Conservation (phyloP, 2,113 vertebrate genomes). For the Eulacestoma nigropectus region DNA sequence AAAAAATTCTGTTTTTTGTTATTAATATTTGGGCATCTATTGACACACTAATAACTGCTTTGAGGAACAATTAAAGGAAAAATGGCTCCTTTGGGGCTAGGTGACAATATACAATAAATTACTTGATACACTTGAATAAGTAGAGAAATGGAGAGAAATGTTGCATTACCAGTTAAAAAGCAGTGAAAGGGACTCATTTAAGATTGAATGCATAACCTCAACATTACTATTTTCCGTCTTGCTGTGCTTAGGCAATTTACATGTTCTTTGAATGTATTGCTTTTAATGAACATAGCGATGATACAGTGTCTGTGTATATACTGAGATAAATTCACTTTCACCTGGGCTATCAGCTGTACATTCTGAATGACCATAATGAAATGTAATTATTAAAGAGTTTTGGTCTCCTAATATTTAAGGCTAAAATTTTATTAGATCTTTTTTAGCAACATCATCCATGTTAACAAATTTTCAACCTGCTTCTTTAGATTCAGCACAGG, state of each 20-base stretch:
- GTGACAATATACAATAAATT: not conserved
- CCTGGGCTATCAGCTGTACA: not conserved
- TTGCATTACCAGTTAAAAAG: not conserved
- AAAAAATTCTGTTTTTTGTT: not conserved
- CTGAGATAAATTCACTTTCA: not conserved
- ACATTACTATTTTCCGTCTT: not conserved
- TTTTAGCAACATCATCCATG: not conserved
- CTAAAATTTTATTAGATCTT: not conserved
- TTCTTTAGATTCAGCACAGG: not conserved
- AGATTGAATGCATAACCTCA: not conserved
- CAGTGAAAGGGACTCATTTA: not conserved
- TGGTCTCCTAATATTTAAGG: not conserved
- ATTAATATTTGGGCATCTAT: not conserved
- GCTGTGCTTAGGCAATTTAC: not conserved
- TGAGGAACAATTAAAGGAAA: not conserved
- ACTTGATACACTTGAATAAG: not conserved
- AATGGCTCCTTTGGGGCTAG: not conserved
- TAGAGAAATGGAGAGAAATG: not conserved
- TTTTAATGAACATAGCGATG: not conserved
- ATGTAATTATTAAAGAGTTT: not conserved
- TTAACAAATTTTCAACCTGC: not conserved
- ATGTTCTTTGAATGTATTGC: not conserved
- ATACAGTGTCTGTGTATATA: not conserved
- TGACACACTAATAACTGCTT: not conserved
- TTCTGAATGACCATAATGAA: not conserved